These are phyloP conservation scores for Meteorus cinctellus DNA, from an alignment of 2,888 invertebrate genomes.

Conservation along the genomic window DNA sequence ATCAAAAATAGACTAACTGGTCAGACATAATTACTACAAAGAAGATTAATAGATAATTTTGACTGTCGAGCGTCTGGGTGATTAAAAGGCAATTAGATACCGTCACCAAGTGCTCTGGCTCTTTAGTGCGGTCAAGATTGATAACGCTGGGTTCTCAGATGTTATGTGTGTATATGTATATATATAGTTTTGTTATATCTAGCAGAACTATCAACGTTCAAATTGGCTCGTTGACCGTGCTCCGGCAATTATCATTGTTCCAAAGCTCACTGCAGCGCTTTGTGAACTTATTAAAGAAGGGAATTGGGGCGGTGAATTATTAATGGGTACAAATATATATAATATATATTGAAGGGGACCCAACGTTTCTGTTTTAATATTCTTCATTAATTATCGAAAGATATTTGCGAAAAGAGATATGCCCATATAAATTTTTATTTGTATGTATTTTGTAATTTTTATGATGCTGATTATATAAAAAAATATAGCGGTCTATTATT, in stretches of 20 bases:
- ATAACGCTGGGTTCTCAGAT: neutral
- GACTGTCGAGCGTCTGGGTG: conserved; percentile 41
- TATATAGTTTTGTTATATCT: neutral
- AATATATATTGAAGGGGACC: neutral
- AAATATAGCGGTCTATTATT: too few relatives aligned
- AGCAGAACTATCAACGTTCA: conserved; percentile 6
- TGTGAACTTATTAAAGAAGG: conserved; percentile 6
- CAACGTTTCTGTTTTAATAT: too few relatives aligned
- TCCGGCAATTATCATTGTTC: conserved; percentile 18
- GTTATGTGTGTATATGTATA: neutral
- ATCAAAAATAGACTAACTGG: neutral
- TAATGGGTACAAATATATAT: neutral
- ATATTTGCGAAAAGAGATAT: too few relatives aligned
- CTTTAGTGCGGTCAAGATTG: conserved; percentile 31
- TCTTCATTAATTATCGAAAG: too few relatives aligned
- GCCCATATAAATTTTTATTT: too few relatives aligned
- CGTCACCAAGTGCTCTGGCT: conserved; percentile 43
- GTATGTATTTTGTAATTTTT: too few relatives aligned
- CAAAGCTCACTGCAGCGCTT: conserved; percentile 17
- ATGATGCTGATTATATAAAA: too few relatives aligned
- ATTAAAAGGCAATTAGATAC: conserved; percentile 57
- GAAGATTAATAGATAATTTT: conserved; percentile 51
- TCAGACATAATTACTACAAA: neutral
- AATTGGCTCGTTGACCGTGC: conserved; percentile 28
- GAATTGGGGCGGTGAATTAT: neutral